Evolutionary conservation across 2,888 invertebrate genomes (phyloP), one percentile per base, ranked within the genome.

Genomic region (Clivina fossor): DNA sequence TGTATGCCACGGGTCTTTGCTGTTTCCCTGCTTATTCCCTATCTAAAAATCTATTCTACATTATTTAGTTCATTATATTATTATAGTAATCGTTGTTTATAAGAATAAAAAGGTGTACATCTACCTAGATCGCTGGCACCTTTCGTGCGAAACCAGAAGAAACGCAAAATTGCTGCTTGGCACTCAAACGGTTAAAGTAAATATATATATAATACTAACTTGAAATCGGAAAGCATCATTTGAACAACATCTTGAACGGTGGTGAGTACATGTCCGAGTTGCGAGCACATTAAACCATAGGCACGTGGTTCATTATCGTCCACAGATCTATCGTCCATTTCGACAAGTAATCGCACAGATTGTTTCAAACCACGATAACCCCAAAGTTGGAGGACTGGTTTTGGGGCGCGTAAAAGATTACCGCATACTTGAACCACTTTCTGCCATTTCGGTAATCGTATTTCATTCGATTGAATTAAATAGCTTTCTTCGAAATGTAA

Each of bases 141-240:
- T n/a, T n/a, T n/a, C n/a, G n/a, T n/a, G n/a, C n/a, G n/a, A n/a
- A n/a, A n/a, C n/a, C n/a, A n/a, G n/a, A n/a, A n/a, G n/a, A n/a
- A n/a, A n/a, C n/a, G n/a, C n/a, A n/a, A n/a, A n/a, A n/a, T n/a
- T n/a, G n/a, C n/a, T n/a, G n/a, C n/a, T n/a, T n/a, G n/a, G n/a
- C n/a, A n/a, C n/a, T n/a, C n/a, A n/a, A n/a, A n/a, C n/a, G n/a
- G n/a, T n/a, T n/a, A n/a, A n/a, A n/a, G n/a, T n/a, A n/a, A n/a
- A n/a, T n/a, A n/a, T n/a, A n/a, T n/a, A n/a, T n/a, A n/a, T n/a
- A n/a, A n/a, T n/a, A n/a, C 71, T 68, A 69, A 80, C 80, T 75
- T 79, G 61, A 78, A 78, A 54, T 77, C 80, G 59, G 71, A 68
- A 4, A 82, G 67, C 69, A 81, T 74, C 5, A 74, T 70, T 59